Evolutionary conservation across 2,888 invertebrate species (phyloP).

Genomic region (Lathronympha strigana): DNA sequence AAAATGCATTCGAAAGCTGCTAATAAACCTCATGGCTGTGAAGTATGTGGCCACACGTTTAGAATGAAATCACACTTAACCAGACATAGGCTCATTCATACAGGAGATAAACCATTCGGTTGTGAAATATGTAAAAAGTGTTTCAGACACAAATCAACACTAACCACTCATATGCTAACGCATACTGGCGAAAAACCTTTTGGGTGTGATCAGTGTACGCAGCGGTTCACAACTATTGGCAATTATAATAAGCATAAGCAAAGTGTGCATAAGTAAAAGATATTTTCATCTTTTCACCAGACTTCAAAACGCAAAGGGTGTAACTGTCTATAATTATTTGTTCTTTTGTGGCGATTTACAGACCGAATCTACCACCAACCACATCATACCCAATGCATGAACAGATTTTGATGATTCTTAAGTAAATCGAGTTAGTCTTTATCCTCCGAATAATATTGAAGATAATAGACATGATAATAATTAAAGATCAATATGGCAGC

Average conservation of each 20-base stretch:
- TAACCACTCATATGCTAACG: slow-evolving; percentile 5
- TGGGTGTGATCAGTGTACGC: not conserved
- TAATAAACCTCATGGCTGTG: not conserved
- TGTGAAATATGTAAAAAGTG: slow-evolving; percentile 2
- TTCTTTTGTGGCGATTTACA: too few relatives aligned
- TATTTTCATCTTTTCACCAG: not conserved
- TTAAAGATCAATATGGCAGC: too few relatives aligned
- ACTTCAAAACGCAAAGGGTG: too few relatives aligned
- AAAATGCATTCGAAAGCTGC: slow-evolving; percentile 1
- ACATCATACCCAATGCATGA: too few relatives aligned
- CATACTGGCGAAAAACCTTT: slow-evolving; percentile 16
- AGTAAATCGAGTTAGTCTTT: too few relatives aligned
- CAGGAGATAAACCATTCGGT: slow-evolving; percentile 7
- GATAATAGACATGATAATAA: too few relatives aligned
- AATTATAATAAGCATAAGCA: slow-evolving; percentile 2
- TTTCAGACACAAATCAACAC: slow-evolving; percentile 3
- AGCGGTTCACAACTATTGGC: not conserved
- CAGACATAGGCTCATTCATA: not conserved
- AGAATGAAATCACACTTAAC: not conserved
- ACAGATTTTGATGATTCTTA: too few relatives aligned
- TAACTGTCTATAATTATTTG: too few relatives aligned
- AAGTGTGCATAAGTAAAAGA: not conserved
- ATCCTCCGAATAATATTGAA: too few relatives aligned
- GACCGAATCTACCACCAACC: too few relatives aligned
- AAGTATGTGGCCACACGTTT: slow-evolving; percentile 1